These are phyloP conservation scores for Macroteleia sp. DNA, from an alignment of 2,888 invertebrate genomes.

Conservation along the genomic window DNA sequence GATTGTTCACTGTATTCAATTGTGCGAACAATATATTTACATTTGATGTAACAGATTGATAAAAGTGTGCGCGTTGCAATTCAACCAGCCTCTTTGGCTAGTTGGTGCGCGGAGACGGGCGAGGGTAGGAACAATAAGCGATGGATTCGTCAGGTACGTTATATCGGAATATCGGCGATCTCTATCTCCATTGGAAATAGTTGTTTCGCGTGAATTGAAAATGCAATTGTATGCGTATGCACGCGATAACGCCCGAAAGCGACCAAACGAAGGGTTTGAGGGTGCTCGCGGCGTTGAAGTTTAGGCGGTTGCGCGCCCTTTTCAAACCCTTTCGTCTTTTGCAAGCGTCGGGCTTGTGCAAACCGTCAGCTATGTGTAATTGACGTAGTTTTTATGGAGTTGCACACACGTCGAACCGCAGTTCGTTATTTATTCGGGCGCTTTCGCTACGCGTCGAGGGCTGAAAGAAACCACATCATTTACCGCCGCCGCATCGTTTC, in stretches of 20 bases:
- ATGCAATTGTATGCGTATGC: slow-evolving; percentile 48
- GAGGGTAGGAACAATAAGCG: slow-evolving; percentile 20
- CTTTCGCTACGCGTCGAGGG: slow-evolving; percentile 70
- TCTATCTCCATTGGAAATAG: slow-evolving; percentile 68
- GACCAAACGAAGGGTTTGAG: slow-evolving; percentile 65
- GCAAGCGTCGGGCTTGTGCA: slow-evolving; percentile 62
- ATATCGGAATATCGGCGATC: slow-evolving; percentile 49
- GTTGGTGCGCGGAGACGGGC: neutral
- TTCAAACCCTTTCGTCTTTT: slow-evolving; percentile 69
- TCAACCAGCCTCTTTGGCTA: slow-evolving; percentile 4
- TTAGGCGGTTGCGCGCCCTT: slow-evolving; percentile 70
- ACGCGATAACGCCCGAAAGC: slow-evolving; percentile 53
- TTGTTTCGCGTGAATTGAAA: slow-evolving; percentile 67
- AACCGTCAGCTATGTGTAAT: slow-evolving; percentile 76
- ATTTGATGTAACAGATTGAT: slow-evolving; percentile 46
- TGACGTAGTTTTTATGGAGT: slow-evolving; percentile 80
- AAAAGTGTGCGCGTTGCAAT: slow-evolving; percentile 29
- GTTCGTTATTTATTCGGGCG: slow-evolving; percentile 79
- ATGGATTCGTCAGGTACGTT: slow-evolving; percentile 46
- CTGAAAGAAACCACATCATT: slow-evolving; percentile 83
- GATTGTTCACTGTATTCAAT: slow-evolving; percentile 28
- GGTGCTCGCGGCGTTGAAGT: slow-evolving; percentile 70
- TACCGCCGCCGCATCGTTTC: slow-evolving; percentile 74
- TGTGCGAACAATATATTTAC: slow-evolving; percentile 43
- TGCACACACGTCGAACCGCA: slow-evolving; percentile 73